Percentiles rank a stretch among this genome's conserved stretches.
Conservation (phyloP, 1,140 invertebrate species). For the Drosophila nigromelanica region DNA sequence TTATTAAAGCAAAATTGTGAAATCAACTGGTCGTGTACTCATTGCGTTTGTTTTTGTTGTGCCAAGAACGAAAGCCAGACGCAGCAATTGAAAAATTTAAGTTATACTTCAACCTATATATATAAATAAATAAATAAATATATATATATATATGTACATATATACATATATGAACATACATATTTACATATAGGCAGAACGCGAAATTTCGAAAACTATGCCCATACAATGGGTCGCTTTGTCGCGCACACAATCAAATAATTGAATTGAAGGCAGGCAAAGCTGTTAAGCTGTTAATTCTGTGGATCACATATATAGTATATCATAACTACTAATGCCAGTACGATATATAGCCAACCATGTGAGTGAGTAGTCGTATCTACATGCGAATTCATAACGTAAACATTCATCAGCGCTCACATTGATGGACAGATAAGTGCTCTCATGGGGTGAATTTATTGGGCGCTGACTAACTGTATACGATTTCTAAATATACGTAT, state of each 20-base stretch:
- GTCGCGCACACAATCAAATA: conserved; percentile 52
- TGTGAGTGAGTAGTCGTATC: conserved; percentile 26
- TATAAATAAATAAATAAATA: conserved; percentile 5
- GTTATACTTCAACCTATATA: conserved; percentile 22
- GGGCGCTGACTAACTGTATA: conserved; percentile 26
- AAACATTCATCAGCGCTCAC: conserved; percentile 55
- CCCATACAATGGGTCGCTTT: conserved; percentile 58
- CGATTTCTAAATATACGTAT: neutral
- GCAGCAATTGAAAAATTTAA: conserved; percentile 71
- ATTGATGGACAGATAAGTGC: conserved; percentile 46
- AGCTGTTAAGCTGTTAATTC: conserved; percentile 57
- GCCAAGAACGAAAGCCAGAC: conserved; percentile 64
- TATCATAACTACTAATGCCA: conserved; percentile 19
- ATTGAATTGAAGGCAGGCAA: conserved; percentile 78
- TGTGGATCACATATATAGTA: conserved; percentile 5
- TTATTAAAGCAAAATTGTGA: conserved; percentile 53
- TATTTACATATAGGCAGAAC: conserved; percentile 10
- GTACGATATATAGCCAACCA: conserved; percentile 3
- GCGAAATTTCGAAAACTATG: conserved; percentile 66
- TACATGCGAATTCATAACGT: conserved; percentile 60
- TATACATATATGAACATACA: neutral
- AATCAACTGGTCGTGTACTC: conserved; percentile 56
- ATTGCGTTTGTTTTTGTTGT: conserved; percentile 43
- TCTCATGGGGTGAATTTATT: conserved; percentile 27
- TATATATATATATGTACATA: conserved; percentile 16